These are phyloP conservation scores for Sphinx pinastri DNA, from an alignment of 2,888 invertebrate genomes.

Conservation along the genomic window DNA sequence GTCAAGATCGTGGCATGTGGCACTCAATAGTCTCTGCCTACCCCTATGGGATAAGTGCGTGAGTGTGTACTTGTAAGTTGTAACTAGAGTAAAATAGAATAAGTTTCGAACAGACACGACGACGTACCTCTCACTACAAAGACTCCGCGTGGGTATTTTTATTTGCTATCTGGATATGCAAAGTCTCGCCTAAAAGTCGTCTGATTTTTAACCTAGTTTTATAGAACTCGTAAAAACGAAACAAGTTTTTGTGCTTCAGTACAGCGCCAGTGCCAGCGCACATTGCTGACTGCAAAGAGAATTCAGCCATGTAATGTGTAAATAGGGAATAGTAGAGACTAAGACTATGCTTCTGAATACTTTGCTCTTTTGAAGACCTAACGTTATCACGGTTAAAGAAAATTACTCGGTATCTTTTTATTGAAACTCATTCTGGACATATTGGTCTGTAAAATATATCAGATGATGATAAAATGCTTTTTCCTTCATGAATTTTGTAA, in stretches of 20 bases:
- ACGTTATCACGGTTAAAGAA: background rate
- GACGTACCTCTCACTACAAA: constrained; percentile 3
- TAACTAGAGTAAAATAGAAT: background rate
- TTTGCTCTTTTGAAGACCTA: background rate
- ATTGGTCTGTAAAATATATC: background rate
- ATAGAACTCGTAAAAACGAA: constrained; percentile 8
- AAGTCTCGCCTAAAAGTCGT: constrained; percentile 12
- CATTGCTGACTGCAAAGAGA: constrained; percentile 29
- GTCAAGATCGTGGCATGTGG: too few relatives aligned
- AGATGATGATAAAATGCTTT: too few relatives aligned
- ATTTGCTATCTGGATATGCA: background rate
- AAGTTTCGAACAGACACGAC: background rate
- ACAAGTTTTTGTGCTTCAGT: constrained; percentile 16
- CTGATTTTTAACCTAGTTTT: constrained; percentile 21
- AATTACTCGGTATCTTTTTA: background rate
- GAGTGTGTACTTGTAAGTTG: too few relatives aligned
- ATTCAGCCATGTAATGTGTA: constrained; percentile 33
- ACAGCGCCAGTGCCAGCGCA: constrained; percentile 4
- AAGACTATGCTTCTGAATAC: background rate
- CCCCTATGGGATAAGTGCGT: too few relatives aligned
- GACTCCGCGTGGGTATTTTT: background rate
- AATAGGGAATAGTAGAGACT: background rate
- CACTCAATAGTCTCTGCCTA: too few relatives aligned
- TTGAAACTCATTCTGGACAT: background rate
- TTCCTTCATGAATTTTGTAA: background rate